Evolutionary conservation across 2,113 vertebrate species (phyloP).

Genomic region (Argyrosomus japonicus): DNA sequence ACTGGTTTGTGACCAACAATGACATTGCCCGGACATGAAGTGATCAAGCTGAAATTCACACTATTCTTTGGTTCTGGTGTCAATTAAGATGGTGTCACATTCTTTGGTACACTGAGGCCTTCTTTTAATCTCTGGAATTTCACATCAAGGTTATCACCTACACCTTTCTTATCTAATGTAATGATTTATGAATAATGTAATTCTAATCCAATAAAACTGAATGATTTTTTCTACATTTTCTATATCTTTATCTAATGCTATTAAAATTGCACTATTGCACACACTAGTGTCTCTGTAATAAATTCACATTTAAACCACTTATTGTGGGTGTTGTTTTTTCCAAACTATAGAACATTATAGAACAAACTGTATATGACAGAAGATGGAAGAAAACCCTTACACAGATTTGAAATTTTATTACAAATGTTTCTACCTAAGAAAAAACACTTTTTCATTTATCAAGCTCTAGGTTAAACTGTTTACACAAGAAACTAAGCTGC

Average conservation of each 20-base stretch:
- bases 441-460: conserved; percentile 4
- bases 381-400: not conserved
- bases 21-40: conserved; percentile 85
- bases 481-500: not conserved
- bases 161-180: not conserved
- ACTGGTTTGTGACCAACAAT: conserved; percentile 89
- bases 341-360: too few species aligned
- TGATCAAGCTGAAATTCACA: not conserved
- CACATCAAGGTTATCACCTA: not conserved
- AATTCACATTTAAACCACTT: too few species aligned
- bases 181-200: not conserved
- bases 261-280: not conserved
- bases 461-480: conserved; percentile 15
- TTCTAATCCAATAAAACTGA: not conserved
- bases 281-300: not conserved
- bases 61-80: not conserved
- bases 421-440: conserved; percentile 16
- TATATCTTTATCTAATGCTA: not conserved
- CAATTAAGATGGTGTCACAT: not conserved
- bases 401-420: conserved; percentile 52
- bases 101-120: not conserved
- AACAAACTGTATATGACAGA: not conserved
- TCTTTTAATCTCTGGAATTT: not conserved
- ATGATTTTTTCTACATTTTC: not conserved
- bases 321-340: too few species aligned